Evolutionary conservation across 2,113 vertebrate genomes (phyloP), one percentile per base, ranked within the genome.

Genomic region (Neotragus pygmaeus): DNA sequence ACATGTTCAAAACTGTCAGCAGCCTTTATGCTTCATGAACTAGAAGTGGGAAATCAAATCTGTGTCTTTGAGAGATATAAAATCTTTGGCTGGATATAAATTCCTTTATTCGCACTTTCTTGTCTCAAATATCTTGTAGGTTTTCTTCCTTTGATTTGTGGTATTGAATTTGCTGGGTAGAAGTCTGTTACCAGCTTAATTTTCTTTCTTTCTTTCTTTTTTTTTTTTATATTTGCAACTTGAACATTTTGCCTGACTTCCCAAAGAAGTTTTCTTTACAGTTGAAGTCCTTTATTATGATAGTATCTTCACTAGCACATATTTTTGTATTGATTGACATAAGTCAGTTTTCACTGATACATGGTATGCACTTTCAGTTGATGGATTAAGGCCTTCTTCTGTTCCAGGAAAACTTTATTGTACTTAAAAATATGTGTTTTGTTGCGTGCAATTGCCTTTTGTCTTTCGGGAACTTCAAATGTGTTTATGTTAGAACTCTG

Each of bases 21-120:
- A 91, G 94, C 23, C 45, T 94, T 84, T 94, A 51, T 58, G 51
- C n/a, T 95, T 96, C 70, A 55, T 19, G 55, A 94, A 39, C 36
- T 88, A 55, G 53, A 78, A 82, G 27, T 39, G 58, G 17, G 77
- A 90, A 55, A 88, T 95, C 80, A 95, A 94, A 60, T 55, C n/a
- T 39, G 2, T 49, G 49, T 70, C 33, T 66, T 96, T 53, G 49
- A 91, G 51, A 51, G 49, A 47, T 58, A 47, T 84, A 75, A 78
- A 93, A 77, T 88, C 15, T 43, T 78, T n/a, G 13, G 7, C 43
- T 85, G 25, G n/a, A 28, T 87, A 36, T 87, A 64, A n/a, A 75
- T 85, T 49, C 2, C 36, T 57, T 85, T 25, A 73, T 49, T 57
- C 27, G 11, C 39, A 10, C 16, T 81, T 86, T n/a, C 27, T 83